Evolutionary conservation across 2,888 invertebrate species (phyloP), one percentile per base, ranked within the genome.

Genomic region (Peribatodes rhomboidaria): DNA sequence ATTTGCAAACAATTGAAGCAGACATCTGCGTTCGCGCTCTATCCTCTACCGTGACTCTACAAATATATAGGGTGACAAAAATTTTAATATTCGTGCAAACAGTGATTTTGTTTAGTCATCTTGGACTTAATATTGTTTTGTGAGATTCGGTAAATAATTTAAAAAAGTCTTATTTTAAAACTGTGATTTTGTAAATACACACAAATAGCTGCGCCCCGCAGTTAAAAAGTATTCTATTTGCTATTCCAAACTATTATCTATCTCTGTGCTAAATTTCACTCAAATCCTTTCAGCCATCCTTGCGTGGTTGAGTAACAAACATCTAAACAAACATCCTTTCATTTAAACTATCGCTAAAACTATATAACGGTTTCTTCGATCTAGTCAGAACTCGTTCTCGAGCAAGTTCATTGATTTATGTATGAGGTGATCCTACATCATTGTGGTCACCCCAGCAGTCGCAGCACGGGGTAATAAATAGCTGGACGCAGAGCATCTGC

Each of bases 1-100:
- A 89, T 89, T 87, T 87, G 85, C 89, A 89, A 89, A 90, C 90
- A 91, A 90, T 90, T 84, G 87, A 77, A 78, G 69, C 74, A 78
- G 84, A 86, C 92, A 91, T 92, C 92, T 92, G 92, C 87, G 84
- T 81, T 82, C 79, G 80, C 77, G 77, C 72, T 76, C 72, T 63
- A 47, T 61, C 27, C 31, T 60, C 58, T 47, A 37, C 52, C 44
- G 55, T 53, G 47, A 63, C 33, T 41, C 18, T 50, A 44, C 56
- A 13, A n/a, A 39, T n/a, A 27, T 10, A 37, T 11, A 58, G 57
- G 57, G 47, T 53, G 18, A 11, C 57, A 46, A 52, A 4, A n/a
- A 49, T 10, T 22, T 6, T 22, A 7, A 22, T 0, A 46, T 0
- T 22, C 1, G 8, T 22, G n/a, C 22, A n/a, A n/a, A n/a, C n/a